phyloP scores from a whole-genome alignment of 1,140 invertebrate species.

The Agrilus planipennis region DNA sequence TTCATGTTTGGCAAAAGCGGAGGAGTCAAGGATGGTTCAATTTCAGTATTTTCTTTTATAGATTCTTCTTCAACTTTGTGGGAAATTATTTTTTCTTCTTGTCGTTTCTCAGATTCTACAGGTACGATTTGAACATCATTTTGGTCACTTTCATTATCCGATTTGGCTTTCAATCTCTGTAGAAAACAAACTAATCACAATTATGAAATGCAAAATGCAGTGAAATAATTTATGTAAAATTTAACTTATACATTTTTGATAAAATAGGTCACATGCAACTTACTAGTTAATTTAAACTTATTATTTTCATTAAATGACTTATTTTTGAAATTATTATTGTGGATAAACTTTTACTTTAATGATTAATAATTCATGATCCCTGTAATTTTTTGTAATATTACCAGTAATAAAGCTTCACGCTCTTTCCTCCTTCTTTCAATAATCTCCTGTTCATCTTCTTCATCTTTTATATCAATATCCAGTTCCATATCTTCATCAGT shows the following conservation, averaged over 20 bases:
- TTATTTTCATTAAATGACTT: too few relatives aligned
- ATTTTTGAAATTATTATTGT: conserved; percentile 6
- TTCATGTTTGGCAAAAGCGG: conserved; percentile 32
- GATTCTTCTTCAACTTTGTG: conserved; percentile 16
- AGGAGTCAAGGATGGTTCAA: conserved; percentile 30
- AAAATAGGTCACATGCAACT: too few relatives aligned
- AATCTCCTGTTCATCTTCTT: conserved; percentile 89
- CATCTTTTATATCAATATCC: conserved; percentile 70
- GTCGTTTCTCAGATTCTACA: conserved; percentile 10
- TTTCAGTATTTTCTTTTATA: conserved; percentile 23
- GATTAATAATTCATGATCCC: conserved; percentile 1
- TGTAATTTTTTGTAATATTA: too few relatives aligned
- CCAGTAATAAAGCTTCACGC: conserved; percentile 78
- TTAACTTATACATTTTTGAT: too few relatives aligned
- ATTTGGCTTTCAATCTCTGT: too few relatives aligned
- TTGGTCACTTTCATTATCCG: too few relatives aligned
- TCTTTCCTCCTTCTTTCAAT: conserved; percentile 83
- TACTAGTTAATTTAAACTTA: too few relatives aligned
- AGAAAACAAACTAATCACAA: too few relatives aligned
- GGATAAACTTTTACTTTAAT: not conserved
- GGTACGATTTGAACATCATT: conserved; percentile 16
- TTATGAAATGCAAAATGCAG: too few relatives aligned
- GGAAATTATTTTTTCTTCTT: conserved; percentile 3
- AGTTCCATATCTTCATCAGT: conserved; percentile 48
- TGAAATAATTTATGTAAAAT: too few relatives aligned